Conservation (phyloP, 2,797 vertebrate genomes). For the Spinus olivaceus region DNA sequence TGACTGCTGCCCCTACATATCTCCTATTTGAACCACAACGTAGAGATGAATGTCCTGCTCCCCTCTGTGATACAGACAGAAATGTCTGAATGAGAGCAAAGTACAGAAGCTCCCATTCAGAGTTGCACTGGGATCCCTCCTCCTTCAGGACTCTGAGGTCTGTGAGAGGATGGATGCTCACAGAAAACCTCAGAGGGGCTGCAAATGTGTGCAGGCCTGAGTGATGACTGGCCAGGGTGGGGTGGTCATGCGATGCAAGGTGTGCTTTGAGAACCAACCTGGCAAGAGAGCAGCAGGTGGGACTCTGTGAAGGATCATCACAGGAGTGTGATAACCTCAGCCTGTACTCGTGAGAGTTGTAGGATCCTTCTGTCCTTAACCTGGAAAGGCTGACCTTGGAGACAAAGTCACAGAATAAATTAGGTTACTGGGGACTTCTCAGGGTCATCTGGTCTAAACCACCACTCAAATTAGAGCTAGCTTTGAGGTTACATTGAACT, state of each 20-base stretch:
- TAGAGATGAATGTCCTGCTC: not conserved
- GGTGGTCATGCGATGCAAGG: not conserved
- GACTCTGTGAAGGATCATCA: not conserved
- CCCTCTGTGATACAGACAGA: not conserved
- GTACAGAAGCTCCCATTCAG: not conserved
- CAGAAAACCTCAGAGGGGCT: not conserved
- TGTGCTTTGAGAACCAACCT: not conserved
- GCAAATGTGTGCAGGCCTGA: not conserved
- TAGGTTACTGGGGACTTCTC: not conserved
- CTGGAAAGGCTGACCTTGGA: conserved; percentile 37
- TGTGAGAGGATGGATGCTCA: not conserved
- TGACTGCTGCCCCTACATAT: not conserved
- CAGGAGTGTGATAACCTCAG: not conserved
- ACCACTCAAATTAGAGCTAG: not conserved
- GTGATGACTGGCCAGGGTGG: not conserved
- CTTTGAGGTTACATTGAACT: not conserved
- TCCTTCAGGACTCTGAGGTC: not conserved
- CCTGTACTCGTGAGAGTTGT: not conserved
- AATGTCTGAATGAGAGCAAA: not conserved
- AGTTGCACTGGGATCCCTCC: not conserved
- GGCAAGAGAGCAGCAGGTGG: not conserved
- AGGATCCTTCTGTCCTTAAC: not conserved
- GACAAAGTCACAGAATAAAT: not conserved
- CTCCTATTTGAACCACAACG: not conserved
- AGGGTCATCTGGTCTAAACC: not conserved